Base-by-base conservation (phyloP, 2,888 invertebrate genomes). In the Drosophila infuscata region DNA sequence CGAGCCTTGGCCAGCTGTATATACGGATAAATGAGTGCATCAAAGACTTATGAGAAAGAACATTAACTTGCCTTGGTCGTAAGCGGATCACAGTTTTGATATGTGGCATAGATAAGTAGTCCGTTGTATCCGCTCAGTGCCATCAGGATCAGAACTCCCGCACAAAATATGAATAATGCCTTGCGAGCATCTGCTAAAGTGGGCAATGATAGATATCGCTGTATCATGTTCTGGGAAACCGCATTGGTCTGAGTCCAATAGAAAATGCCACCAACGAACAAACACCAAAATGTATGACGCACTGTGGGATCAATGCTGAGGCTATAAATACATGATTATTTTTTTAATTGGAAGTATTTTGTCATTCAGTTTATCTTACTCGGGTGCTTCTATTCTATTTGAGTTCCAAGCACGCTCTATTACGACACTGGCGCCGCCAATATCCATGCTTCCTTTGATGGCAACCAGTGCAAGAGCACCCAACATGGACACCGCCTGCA, bases 151-250 rank as follows among this genome's bases (percentile, higher is more conserved):
- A 94, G 82, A 12, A 95, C 93, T 3, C 95, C 95, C 41, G 91
- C 61, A 59, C 94, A 94, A 82, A 95, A 95, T 38, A 94, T 90
- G 94, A 94, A 94, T 41, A 95, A 91, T 1, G 95, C 95, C 43
- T 93, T 94, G 3, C 92, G 89, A 3, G 92, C 97, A 30, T 95
- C 95, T 59, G 94, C 94, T 20, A 97, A 91, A 0, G 94, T 95
- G 0, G 97, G 96, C 60, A 97, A 93, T 0, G 97, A 94, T 43
- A 98, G 94, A 87, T 97, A 97, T 71, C 98, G 94, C 89, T 98
- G 98, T 8, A 98, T 95, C 96, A 98, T 97, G 52, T 96, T 96
- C 92, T 98, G 98, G 91, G 97, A 97, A 6, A 97, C 96, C 0
- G 96, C 95, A 81, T 97, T 96, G 4, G 96, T 95, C 91, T 97